phyloP scores from a whole-genome alignment of 2,113 vertebrate species.

The Nyctibius bracteatus region DNA sequence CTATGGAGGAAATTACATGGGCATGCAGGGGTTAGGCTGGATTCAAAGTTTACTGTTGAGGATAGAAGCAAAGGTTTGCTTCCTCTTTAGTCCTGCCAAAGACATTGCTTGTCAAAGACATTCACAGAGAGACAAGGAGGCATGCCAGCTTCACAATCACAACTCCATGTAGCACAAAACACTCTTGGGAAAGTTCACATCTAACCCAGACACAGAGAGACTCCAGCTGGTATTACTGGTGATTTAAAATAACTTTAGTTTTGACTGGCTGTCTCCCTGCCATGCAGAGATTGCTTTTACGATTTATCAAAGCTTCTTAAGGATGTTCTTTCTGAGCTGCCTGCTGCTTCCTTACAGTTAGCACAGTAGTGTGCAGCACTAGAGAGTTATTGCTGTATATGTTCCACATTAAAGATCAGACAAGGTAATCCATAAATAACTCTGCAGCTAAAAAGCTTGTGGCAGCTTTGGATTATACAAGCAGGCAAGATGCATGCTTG shows the following conservation, averaged over 20 bases:
- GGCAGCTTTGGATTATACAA: neutral
- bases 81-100: neutral
- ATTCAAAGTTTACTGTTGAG: neutral
- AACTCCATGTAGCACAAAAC: neutral
- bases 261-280: neutral
- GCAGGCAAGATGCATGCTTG: neutral
- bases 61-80: neutral
- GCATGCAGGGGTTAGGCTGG: neutral
- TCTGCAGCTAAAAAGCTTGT: neutral
- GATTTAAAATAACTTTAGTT: constrained; percentile 33
- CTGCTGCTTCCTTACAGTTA: neutral
- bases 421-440: constrained; percentile 29
- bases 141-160: neutral
- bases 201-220: neutral
- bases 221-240: neutral
- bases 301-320: constrained; percentile 48
- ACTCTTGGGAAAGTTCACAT: neutral
- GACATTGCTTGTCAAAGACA: neutral
- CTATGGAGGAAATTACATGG: neutral
- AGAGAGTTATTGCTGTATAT: neutral
- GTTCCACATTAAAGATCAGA: constrained; percentile 13
- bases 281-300: constrained; percentile 18
- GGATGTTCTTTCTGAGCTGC: constrained; percentile 3
- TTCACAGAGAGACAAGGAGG: neutral
- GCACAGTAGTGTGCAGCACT: neutral